phyloP scores from a whole-genome alignment of 2,888 invertebrate genomes.

The Heliconius hortense region DNA sequence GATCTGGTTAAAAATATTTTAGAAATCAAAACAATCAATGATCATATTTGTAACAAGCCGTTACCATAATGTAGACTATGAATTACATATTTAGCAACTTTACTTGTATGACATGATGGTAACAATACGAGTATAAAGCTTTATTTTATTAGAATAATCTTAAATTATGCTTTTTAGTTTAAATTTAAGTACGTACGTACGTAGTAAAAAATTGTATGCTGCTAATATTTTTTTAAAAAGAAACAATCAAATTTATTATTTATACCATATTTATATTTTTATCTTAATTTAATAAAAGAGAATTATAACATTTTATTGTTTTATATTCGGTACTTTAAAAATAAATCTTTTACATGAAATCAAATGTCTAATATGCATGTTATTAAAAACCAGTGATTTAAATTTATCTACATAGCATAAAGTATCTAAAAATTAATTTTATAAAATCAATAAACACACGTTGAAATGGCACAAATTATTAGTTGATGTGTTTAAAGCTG shows the following conservation, averaged over 20 bases:
- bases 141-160: background rate
- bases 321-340: too few relatives aligned
- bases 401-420: background rate
- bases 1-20: background rate
- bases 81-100: background rate
- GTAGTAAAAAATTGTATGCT: background rate
- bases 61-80: background rate
- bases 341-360: too few relatives aligned
- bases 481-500: slow-evolving; percentile 37
- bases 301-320: background rate
- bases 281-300: background rate
- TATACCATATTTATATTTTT: background rate
- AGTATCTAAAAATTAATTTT: background rate
- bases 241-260: background rate
- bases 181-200: background rate
- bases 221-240: background rate
- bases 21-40: background rate
- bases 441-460: background rate
- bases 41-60: background rate
- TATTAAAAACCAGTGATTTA: too few relatives aligned
- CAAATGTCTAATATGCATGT: too few relatives aligned
- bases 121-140: background rate
- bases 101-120: background rate
- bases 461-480: slow-evolving; percentile 38
- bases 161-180: background rate